These are phyloP conservation scores for Rachycentron canadum DNA, from an alignment of 2,797 vertebrate genomes.

Conservation along the genomic window DNA sequence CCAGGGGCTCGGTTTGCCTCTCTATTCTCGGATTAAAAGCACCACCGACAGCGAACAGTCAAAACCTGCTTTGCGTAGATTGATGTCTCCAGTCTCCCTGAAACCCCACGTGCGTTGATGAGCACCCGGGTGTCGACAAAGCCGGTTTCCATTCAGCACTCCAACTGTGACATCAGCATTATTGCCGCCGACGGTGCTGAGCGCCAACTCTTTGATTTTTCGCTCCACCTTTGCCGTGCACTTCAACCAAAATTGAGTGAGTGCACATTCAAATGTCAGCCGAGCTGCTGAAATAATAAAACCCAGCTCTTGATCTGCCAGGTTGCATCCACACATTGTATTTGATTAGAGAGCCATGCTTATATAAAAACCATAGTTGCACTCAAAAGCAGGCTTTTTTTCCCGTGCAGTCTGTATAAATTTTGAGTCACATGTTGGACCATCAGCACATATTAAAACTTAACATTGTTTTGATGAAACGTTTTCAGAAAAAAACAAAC, in stretches of 20 bases:
- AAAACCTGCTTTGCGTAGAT: constrained; percentile 23
- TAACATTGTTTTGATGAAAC: background rate
- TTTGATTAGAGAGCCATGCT: background rate
- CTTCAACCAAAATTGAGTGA: background rate
- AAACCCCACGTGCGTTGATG: constrained; percentile 16
- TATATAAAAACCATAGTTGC: background rate
- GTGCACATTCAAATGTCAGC: constrained; percentile 25
- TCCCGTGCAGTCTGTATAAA: background rate
- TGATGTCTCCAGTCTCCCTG: constrained; percentile 23
- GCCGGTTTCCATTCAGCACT: constrained; percentile 37
- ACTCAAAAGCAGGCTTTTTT: background rate
- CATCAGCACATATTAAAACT: background rate
- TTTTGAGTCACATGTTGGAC: background rate
- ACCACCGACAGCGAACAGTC: constrained; percentile 7
- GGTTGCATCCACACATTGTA: background rate
- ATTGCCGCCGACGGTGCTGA: constrained; percentile 29
- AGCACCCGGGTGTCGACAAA: constrained; percentile 26
- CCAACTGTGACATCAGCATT: constrained; percentile 34
- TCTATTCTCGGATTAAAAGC: constrained; percentile 5
- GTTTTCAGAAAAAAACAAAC: background rate
- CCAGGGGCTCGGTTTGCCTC: background rate
- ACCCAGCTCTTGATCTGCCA: background rate
- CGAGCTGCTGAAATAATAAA: constrained; percentile 26
- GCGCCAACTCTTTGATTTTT: constrained; percentile 16
- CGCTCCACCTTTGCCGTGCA: background rate